Percentiles rank a stretch among this genome's conserved stretches.
Evolutionary conservation across 2,113 vertebrate species (phyloP).

Genomic region (Lepus europaeus): DNA sequence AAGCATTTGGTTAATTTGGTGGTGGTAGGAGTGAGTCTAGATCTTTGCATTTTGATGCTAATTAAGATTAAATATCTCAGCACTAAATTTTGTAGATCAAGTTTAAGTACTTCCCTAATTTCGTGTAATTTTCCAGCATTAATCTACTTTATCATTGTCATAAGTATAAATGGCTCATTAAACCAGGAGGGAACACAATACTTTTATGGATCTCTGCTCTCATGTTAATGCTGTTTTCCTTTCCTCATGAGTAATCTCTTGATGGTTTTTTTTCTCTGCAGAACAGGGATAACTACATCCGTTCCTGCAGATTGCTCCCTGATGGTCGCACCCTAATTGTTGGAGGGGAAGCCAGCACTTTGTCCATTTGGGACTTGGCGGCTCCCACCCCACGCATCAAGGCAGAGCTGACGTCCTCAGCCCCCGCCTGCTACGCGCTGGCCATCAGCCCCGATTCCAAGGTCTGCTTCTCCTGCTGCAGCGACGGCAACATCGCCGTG

Average conservation of each 20-base stretch:
- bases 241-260: conserved; percentile 90
- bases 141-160: conserved; percentile 92
- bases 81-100: conserved; percentile 90
- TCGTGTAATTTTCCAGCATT: conserved; percentile 90
- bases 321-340: conserved; percentile 93
- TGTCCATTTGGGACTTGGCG: conserved; percentile 95
- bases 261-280: conserved; percentile 90
- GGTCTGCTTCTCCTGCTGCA: conserved; percentile 94
- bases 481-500: conserved; percentile 93
- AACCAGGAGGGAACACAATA: conserved; percentile 90
- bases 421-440: conserved; percentile 92
- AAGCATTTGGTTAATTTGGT: conserved; percentile 70
- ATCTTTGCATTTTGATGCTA: conserved; percentile 87
- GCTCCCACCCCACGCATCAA: conserved; percentile 93
- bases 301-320: conserved; percentile 93
- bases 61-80: conserved; percentile 92
- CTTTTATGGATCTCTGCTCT: conserved; percentile 90
- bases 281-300: conserved; percentile 95
- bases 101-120: conserved; percentile 92
- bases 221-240: conserved; percentile 90
- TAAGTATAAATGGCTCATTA: conserved; percentile 92
- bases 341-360: conserved; percentile 92
- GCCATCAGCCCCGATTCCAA: conserved; percentile 94
- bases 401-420: conserved; percentile 92
- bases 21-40: conserved; percentile 79